These are phyloP conservation scores for Lasioglossum zephyrum DNA, from an alignment of 2,888 invertebrate species.

Conservation along the genomic window DNA sequence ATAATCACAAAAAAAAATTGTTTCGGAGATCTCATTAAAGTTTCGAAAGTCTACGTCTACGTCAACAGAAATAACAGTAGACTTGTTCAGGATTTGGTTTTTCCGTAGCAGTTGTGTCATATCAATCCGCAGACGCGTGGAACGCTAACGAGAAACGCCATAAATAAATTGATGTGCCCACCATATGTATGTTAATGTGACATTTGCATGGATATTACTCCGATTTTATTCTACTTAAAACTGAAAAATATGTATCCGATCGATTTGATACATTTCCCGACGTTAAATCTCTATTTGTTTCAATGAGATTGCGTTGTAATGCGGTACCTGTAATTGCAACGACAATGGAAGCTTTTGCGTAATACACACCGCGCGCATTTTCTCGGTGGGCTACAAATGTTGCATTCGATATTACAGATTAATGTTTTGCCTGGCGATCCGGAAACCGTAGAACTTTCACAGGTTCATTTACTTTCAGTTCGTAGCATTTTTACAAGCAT, in stretches of 20 bases:
- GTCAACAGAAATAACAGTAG: background rate
- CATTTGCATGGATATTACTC: conserved; percentile 8
- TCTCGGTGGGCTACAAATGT: background rate
- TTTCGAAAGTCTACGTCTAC: background rate
- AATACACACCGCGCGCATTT: background rate
- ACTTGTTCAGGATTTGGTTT: background rate
- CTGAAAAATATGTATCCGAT: background rate
- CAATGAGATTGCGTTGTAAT: background rate
- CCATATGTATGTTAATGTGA: background rate
- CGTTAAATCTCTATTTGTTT: background rate
- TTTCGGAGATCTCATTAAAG: background rate
- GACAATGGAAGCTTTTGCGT: conserved; percentile 1
- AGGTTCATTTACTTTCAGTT: background rate
- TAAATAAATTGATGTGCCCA: background rate
- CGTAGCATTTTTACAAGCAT: background rate
- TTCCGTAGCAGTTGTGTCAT: background rate
- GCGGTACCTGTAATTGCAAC: background rate
- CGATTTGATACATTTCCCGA: background rate
- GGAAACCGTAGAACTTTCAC: background rate
- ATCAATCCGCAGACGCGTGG: background rate
- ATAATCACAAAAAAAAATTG: background rate
- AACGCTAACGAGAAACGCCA: background rate
- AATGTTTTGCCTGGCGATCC: background rate
- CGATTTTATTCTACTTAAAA: background rate
- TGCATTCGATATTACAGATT: background rate